Evolutionary conservation across 2,888 invertebrate species (phyloP), one percentile per base, ranked within the genome.

Genomic region (Prenolepis imparis): DNA sequence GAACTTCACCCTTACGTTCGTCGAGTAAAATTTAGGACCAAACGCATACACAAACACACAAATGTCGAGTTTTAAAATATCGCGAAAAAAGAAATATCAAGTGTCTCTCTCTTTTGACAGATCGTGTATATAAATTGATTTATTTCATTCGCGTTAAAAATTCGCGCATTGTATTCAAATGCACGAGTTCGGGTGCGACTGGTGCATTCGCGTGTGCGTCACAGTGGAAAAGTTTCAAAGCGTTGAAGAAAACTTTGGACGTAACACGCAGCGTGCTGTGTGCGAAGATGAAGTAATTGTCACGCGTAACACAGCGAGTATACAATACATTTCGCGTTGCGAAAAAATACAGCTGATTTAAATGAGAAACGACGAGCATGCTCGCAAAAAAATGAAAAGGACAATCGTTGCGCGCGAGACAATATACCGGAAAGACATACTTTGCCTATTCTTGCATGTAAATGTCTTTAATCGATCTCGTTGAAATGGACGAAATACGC

Each of bases 201-300:
- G 41, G 3, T 44, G 36, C n/a, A 52, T 12, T 88, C 73, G 89
- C 87, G 84, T 84, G 86, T 84, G 87, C 67, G 83, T 80, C 75
- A 80, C 57, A 55, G 55, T 63, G 64, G 73, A 78, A 81, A 89
- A 89, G 86, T 89, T 89, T 80, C 52, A 66, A 70, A 74, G 75
- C 70, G 85, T 81, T 87, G 28, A 66, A 89, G 84, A 52, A 85
- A 89, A 89, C 84, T 89, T 89, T 85, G 57, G 66, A 85, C 87
- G 44, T 41, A 66, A 77, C 39, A 84, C 82, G 84, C 82, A 74
- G 84, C 83, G 68, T n/a, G n/a, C n/a, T n/a, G n/a, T n/a, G n/a
- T n/a, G 44, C 81, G 57, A 67, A 84, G 61, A 84, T 68, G 28
- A 28, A 28, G 84, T 84, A 80, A 89, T 84, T 83, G 83, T 89